Base-by-base conservation (phyloP, 2,113 vertebrate species). In the Brachyistius frenatus region DNA sequence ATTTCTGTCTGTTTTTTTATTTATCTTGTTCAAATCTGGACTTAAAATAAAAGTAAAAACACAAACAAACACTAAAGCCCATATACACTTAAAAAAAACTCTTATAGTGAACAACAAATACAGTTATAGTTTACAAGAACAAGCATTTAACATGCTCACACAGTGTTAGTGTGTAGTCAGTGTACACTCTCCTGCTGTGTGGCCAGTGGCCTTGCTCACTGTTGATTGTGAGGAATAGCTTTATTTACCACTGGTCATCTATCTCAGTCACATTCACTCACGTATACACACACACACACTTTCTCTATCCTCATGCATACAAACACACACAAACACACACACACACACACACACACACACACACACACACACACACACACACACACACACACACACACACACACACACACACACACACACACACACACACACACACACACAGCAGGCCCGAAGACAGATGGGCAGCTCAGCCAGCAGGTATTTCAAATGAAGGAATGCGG, bases 171-270 rank as follows among this genome's bases (percentile, higher is more conserved):
- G 72, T 63, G 62, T 55, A 57, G 52, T 61, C 50, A 69, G 44
- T 55, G 53, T 66, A 77, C 64, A 84, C 79, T 71, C 56, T 23
- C 41, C 72, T 63, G 64, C 46, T 88, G 78, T 86, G 66, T 85
- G 84, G 88, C 83, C 86, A 81, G 77, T 88, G 86, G 85, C 80
- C 87, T 85, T 88, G 67, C 78, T 89, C 71, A 87, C 87, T 84
- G 65, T 67, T 84, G 84, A 84, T 79, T 84, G 79, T 88, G 87
- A 93, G 86, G 66, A 89, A 90, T 84, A 80, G 89, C 88, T 89
- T 84, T 90, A 90, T 93, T 89, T 91, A 87, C 85, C 66, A 80
- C 64, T 86, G 78, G 75, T 79, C 87, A 90, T 93, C 84, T 92
- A 86, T 92, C 90, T 91, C 83, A 89, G 86, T 93, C 89, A 84